Base-by-base conservation (phyloP, 2,888 invertebrate species). In the Odontothrips loti region DNA sequence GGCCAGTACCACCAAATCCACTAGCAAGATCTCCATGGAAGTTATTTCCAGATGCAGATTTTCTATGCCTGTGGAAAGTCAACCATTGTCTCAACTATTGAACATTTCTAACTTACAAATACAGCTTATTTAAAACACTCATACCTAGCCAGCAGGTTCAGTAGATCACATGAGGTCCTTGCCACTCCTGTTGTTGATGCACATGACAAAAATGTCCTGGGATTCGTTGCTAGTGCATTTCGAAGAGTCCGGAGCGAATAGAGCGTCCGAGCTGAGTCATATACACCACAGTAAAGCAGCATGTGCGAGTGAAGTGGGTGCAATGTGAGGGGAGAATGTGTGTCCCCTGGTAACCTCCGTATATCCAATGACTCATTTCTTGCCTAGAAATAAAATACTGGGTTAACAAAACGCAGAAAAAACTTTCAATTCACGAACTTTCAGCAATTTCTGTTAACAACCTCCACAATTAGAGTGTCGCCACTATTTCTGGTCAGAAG, bases 281-380 rank as follows among this genome's bases (percentile, higher is more conserved):
- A 95, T 27, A 93, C 91, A 83, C 93, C 93, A 84, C 92, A 91
- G 86, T 96, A 96, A 3, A 96, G 88, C 78, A 96, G 89, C 88
- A 96, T 91, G 86, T 96, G 96, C 34, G 94, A 93, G 86, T 96
- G 96, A 82, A 95, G 91, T 47, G 93, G 93, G 86, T 94, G 84
- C 10, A 75, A 27, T 10, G 68, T 12, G 9, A 75, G 68, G 11
- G 23, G 68, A 10, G 68, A 75, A 11, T 23, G 68, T 15, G 15
- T 17, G 23, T 75, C 68, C 8, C 27, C 68, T 2, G 23, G 23
- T 1, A 9, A 75, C 27, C 27, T 75, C 12, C 12, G 68, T 75
- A 23, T 27, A 27, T 27, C 68, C 23, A 75, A 8, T 1, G 68
- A 23, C n/a, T 23, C 10, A 11, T 8, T 9, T 27, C 27, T 86